Conservation (phyloP, 2,113 vertebrate genomes). For the Hiodon tergisus region DNA sequence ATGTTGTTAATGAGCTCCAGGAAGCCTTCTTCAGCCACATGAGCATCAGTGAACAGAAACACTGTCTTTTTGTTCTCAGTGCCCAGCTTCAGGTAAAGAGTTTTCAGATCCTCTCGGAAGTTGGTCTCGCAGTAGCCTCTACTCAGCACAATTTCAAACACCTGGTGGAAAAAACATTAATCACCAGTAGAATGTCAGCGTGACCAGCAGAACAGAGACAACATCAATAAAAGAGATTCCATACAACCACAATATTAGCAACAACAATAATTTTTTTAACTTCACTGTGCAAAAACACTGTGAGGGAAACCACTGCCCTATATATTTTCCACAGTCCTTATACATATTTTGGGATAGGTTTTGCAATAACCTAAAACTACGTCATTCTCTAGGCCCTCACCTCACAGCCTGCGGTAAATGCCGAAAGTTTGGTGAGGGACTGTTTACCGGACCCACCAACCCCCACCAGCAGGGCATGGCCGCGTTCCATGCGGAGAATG, state of each 20-base stretch:
- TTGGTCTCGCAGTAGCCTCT: slow-evolving; percentile 79
- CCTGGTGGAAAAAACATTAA: slow-evolving; percentile 50
- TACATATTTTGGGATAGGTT: not conserved
- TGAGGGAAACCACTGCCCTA: not conserved
- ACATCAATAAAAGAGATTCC: not conserved
- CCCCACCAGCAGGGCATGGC: slow-evolving; percentile 86
- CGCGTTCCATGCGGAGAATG: slow-evolving; percentile 78
- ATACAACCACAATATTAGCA: not conserved
- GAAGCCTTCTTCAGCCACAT: slow-evolving; percentile 89
- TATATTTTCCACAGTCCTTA: too few relatives aligned
- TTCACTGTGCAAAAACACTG: not conserved
- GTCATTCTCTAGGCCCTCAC: slow-evolving; percentile 45
- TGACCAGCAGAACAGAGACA: not conserved
- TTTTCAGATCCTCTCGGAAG: slow-evolving; percentile 85
- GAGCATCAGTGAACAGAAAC: slow-evolving; percentile 88
- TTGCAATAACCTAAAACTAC: not conserved
- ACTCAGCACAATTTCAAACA: slow-evolving; percentile 86
- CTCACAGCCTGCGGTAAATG: slow-evolving; percentile 82
- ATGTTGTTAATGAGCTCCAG: slow-evolving; percentile 97
- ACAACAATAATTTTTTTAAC: not conserved
- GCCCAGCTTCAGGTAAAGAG: slow-evolving; percentile 79
- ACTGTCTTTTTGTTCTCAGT: slow-evolving; percentile 78
- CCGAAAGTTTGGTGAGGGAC: slow-evolving; percentile 80
- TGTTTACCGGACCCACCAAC: slow-evolving; percentile 90
- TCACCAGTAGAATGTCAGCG: not conserved